Evolutionary conservation across 2,888 invertebrate species (phyloP).

Genomic region (Coenonympha glycerion): DNA sequence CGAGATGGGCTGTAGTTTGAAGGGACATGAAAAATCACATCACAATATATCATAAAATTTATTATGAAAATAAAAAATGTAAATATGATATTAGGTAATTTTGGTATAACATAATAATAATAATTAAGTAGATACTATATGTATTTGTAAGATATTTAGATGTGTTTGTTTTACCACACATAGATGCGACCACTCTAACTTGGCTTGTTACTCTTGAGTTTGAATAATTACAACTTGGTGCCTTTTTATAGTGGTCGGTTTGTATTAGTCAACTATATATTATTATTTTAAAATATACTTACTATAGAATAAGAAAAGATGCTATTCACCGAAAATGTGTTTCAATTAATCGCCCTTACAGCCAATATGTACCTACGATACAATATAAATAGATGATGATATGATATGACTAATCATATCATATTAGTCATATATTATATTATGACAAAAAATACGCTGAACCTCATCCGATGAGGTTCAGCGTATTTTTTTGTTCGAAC

Average conservation of each 20-base stretch:
- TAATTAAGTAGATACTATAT: conserved; percentile 54
- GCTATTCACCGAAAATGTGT: conserved; percentile 55
- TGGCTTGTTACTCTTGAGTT: conserved; percentile 25
- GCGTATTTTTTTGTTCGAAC: no score
- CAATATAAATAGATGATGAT: no score
- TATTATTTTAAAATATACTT: conserved; percentile 52
- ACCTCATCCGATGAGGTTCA: no score
- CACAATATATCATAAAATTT: conserved; percentile 43
- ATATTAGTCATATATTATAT: no score
- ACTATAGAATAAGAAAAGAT: conserved; percentile 55
- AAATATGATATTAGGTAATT: conserved; percentile 52
- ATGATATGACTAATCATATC: no score
- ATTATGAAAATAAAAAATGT: conserved; percentile 42
- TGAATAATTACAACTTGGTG: conserved; percentile 21
- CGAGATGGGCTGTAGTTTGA: conserved; percentile 6
- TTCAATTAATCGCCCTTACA: conserved; percentile 37
- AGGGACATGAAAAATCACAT: conserved; percentile 27
- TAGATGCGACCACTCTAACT: conserved; percentile 37
- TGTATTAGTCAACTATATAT: conserved; percentile 57
- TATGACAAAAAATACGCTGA: no score
- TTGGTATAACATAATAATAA: conserved; percentile 51
- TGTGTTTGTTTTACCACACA: conserved; percentile 64
- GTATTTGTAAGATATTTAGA: conserved; percentile 66
- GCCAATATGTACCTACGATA: not conserved
- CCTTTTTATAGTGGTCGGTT: conserved; percentile 42